Conservation (phyloP, 2,888 invertebrate species). For the Chouioia cunea region DNA sequence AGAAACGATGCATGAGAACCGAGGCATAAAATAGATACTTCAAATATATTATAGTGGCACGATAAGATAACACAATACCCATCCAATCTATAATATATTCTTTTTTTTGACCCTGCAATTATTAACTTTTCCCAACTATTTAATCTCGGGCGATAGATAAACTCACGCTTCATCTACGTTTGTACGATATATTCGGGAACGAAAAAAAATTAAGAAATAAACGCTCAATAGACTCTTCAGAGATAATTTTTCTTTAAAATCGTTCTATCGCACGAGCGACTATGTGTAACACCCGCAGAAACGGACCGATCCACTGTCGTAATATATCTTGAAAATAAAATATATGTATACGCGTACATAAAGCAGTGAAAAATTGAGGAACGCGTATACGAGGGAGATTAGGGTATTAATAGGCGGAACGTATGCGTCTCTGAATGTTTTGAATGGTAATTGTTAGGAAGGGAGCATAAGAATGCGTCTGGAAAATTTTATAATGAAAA, state of each 20-base stretch:
- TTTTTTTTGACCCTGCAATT: conserved; percentile 22
- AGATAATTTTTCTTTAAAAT: conserved; percentile 28
- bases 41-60: background rate
- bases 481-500: too few relatives aligned
- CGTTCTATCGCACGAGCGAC: conserved; percentile 5
- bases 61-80: conserved; percentile 14
- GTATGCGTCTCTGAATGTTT: conserved; percentile 28
- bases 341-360: background rate
- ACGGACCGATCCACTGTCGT: conserved; percentile 12
- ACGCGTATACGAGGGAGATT: background rate
- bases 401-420: conserved; percentile 37
- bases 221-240: background rate
- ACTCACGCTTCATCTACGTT: conserved; percentile 3
- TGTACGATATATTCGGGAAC: conserved; percentile 24
- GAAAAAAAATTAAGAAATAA: conserved; percentile 38
- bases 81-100: background rate
- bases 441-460: conserved; percentile 6
- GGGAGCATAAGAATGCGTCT: conserved; percentile 1
- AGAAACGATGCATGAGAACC: too few relatives aligned
- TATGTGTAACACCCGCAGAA: conserved; percentile 7
- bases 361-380: conserved; percentile 7
- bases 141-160: conserved; percentile 40
- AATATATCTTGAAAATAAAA: conserved; percentile 32
- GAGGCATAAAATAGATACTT: too few relatives aligned
- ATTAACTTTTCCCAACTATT: conserved; percentile 39